Evolutionary conservation across 2,888 invertebrate species (phyloP).

Genomic region (Acleris sparsana): DNA sequence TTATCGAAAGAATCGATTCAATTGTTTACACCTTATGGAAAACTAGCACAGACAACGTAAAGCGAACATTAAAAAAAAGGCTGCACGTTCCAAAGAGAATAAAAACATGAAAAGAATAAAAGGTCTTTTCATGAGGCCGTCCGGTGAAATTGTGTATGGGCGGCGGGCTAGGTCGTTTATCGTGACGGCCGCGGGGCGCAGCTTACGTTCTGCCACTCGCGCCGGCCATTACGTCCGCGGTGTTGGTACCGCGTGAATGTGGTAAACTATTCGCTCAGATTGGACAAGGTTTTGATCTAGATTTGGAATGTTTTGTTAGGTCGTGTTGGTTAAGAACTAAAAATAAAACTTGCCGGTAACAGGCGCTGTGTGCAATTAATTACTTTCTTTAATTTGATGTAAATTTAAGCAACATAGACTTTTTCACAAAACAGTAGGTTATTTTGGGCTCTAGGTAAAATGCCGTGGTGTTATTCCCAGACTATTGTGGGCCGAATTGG

Average conservation of each 20-base stretch:
- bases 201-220: conserved; percentile 67
- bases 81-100: conserved; percentile 30
- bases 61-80: conserved; percentile 34
- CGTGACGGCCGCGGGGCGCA: conserved; percentile 74
- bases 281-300: conserved; percentile 27
- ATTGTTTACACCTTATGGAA: conserved; percentile 15
- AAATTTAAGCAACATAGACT: no score
- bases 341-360: not conserved
- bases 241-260: conserved; percentile 33
- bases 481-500: no score
- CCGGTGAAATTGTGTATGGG: conserved; percentile 75
- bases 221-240: conserved; percentile 38
- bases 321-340: not conserved
- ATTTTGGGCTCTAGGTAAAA: no score
- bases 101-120: conserved; percentile 51
- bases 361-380: no score
- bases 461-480: no score
- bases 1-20: no score
- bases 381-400: no score
- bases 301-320: conserved; percentile 16
- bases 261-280: conserved; percentile 33
- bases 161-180: conserved; percentile 68
- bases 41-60: conserved; percentile 26
- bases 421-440: no score
- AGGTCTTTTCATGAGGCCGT: conserved; percentile 63